phyloP scores from a whole-genome alignment of 2,797 vertebrate genomes.

The Acestrorhynchus altus region DNA sequence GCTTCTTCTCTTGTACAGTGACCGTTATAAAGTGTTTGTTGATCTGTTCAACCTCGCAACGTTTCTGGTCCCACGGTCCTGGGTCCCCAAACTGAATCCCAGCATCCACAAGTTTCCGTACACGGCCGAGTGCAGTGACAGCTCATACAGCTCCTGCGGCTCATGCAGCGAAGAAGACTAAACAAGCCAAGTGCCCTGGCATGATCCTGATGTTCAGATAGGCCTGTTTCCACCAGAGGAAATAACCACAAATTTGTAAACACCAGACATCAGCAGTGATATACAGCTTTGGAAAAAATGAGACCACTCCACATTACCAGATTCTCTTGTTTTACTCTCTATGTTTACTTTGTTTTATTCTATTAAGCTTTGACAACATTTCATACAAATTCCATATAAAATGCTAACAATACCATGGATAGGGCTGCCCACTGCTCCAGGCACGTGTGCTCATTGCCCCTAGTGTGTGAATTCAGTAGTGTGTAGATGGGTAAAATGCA shows the following conservation, averaged over 20 bases:
- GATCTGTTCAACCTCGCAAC: constrained; percentile 98
- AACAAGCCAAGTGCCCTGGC: background rate
- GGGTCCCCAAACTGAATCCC: constrained; percentile 94
- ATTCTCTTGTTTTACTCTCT: too few relatives aligned
- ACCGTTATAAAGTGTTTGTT: constrained; percentile 98
- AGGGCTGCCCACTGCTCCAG: too few relatives aligned
- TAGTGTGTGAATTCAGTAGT: too few relatives aligned
- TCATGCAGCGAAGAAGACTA: constrained; percentile 92
- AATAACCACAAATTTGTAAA: background rate
- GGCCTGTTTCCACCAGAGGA: background rate
- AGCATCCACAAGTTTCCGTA: constrained; percentile 90
- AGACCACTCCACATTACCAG: too few relatives aligned
- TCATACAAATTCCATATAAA: too few relatives aligned
- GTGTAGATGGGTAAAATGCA: too few relatives aligned
- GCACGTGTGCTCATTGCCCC: too few relatives aligned
- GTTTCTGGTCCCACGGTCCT: constrained; percentile 89
- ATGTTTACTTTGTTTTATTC: too few relatives aligned
- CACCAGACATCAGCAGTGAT: too few relatives aligned
- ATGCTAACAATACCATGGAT: too few relatives aligned
- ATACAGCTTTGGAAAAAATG: too few relatives aligned
- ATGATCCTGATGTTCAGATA: background rate
- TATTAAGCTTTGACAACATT: too few relatives aligned
- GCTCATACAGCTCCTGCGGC: constrained; percentile 81
- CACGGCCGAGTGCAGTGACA: constrained; percentile 91
- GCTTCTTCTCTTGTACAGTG: constrained; percentile 71